Conservation (phyloP, 1,140 invertebrate genomes). For the Calycopis cecrops region DNA sequence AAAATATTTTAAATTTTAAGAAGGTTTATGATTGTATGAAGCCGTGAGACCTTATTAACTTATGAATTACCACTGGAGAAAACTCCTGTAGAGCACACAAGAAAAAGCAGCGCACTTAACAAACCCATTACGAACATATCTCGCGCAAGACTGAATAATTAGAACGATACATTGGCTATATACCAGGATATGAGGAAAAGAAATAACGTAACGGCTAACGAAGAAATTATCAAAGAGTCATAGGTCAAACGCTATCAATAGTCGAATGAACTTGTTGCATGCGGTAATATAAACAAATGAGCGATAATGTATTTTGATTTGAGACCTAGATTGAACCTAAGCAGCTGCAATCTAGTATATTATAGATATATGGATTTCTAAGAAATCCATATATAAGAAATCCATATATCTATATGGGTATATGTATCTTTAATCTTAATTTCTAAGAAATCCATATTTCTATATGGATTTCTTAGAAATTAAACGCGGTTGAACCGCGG, state of each 20-base stretch:
- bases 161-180: background rate
- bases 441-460: too few species aligned
- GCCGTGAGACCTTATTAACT: background rate
- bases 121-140: background rate
- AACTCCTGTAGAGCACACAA: background rate
- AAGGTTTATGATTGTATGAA: too few species aligned
- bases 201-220: slow-evolving; percentile 4
- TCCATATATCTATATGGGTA: too few species aligned
- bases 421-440: too few species aligned
- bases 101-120: background rate
- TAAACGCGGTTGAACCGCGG: too few species aligned
- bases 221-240: slow-evolving; percentile 5
- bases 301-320: too few species aligned
- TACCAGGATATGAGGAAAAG: background rate
- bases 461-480: too few species aligned
- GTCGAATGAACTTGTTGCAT: background rate
- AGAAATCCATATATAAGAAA: too few species aligned
- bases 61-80: background rate
- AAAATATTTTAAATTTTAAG: slow-evolving; percentile 1
- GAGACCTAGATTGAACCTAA: too few species aligned
- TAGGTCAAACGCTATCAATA: slow-evolving; percentile 10
- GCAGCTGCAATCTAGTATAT: too few species aligned
- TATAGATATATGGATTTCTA: too few species aligned
- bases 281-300: too few species aligned
- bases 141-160: background rate